Evolutionary conservation across 2,113 vertebrate genomes (phyloP).

Genomic region (Panthera leo): DNA sequence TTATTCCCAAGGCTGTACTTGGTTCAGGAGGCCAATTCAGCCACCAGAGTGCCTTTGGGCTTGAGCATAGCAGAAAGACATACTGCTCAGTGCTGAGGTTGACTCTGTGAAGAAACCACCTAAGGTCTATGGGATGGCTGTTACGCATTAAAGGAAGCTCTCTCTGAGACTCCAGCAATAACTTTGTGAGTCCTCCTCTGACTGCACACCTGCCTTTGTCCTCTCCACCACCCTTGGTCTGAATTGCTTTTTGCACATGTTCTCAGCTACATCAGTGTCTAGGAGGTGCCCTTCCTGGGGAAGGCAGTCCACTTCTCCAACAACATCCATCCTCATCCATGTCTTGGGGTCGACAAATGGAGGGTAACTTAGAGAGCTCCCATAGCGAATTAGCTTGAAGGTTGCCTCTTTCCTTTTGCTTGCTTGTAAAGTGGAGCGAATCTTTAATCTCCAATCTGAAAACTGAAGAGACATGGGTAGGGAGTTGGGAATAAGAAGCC

Average conservation of each 20-base stretch:
- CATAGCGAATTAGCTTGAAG: constrained; percentile 62
- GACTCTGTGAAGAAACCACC: constrained; percentile 1
- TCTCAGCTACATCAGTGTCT: background rate
- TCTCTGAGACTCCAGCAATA: constrained; percentile 16
- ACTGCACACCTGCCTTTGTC: constrained; percentile 6
- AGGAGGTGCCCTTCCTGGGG: constrained; percentile 33
- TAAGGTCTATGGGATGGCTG: background rate
- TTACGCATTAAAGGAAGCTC: constrained; percentile 14
- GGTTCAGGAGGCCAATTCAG: background rate
- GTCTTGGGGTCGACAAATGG: constrained; percentile 49
- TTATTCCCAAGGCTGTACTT: background rate
- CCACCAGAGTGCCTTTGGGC: background rate
- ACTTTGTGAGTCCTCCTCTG: constrained; percentile 53
- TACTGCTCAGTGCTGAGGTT: background rate
- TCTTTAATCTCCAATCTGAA: constrained; percentile 80
- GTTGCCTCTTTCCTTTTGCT: constrained; percentile 68
- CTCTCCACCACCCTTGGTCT: background rate
- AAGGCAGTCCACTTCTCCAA: background rate
- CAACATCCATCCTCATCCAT: constrained; percentile 42
- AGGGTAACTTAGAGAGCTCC: constrained; percentile 38
- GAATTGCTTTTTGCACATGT: background rate
- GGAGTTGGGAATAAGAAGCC: constrained; percentile 2
- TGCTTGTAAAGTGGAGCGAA: constrained; percentile 80
- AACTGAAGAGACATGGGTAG: constrained; percentile 82
- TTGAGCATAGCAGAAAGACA: background rate